Base-by-base conservation (phyloP, 2,113 vertebrate species). In the Phalacrocorax carbo region DNA sequence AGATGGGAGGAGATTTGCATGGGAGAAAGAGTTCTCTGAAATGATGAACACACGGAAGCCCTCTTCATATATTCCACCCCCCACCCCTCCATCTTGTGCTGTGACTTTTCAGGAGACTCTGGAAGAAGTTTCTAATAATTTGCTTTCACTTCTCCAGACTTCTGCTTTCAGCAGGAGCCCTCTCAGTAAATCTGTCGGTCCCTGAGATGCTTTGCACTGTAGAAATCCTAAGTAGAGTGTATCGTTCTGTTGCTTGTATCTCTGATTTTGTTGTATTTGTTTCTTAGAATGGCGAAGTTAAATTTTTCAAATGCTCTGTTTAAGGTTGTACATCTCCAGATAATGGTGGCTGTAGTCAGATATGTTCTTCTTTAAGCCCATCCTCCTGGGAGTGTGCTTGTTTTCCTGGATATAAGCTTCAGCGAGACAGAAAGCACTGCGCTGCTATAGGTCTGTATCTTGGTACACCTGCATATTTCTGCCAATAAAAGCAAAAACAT, bases 321-420 rank as follows among this genome's bases (percentile, higher is more conserved):
- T 79, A 96, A 99, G 99, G 99, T 54, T 99, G 99, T 86, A 98
- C 97, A 3, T 99, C 99, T 48, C 97, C 98, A 94, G 99, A 99
- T 94, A 99, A 98, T 48, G 99, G 99, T 29, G 99, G 98, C 13
- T 99, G 99, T 93, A 99, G 99, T 96, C 99, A 99, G 93, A 97
- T 98, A 82, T 99, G 99, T 84, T 96, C 97, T 58, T 94, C 97
- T 34, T 84, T 98, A 80, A 97, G 96, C 64, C 98, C 98, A 1
- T 95, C 48, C 18, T 97, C 97, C 76, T 99, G 99, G 99, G 97
- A 98, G 69, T 99, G 99, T 95, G 95, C 93, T 42, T 99, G 99
- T 94, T 97, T 98, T 77, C 98, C 99, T 80, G 99, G 99, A 38
- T 99, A 99, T 94, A 97, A 97, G 57, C 98, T 99, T 68, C 98